phyloP scores from a whole-genome alignment of 2,888 invertebrate species.

The Prosopocoilus inquinatus region DNA sequence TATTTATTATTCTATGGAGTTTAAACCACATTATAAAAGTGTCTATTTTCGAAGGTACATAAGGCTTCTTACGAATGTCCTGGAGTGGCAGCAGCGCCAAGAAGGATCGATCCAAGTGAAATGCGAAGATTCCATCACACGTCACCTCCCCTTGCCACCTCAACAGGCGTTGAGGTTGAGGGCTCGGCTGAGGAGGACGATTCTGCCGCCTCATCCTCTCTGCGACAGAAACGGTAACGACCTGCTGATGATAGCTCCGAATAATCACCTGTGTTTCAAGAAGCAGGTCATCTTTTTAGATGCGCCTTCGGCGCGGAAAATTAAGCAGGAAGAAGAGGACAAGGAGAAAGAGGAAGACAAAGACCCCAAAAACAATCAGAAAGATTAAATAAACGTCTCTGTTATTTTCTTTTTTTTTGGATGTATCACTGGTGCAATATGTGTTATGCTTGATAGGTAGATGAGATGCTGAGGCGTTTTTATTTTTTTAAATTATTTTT shows the following conservation, averaged over 20 bases:
- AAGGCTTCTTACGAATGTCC: conserved; percentile 76
- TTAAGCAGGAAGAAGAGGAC: conserved; percentile 40
- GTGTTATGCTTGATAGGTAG: not conserved
- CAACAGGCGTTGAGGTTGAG: conserved; percentile 39
- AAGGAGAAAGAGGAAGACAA: conserved; percentile 38
- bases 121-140: conserved; percentile 51
- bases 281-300: conserved; percentile 34
- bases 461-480: not conserved
- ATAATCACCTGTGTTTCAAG: conserved; percentile 44
- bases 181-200: conserved; percentile 42
- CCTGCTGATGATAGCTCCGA: conserved; percentile 66
- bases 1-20: too few relatives aligned
- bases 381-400: conserved; percentile 6
- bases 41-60: conserved; percentile 66
- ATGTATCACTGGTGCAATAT: not conserved
- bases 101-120: conserved; percentile 50
- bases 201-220: conserved; percentile 39
- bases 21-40: too few relatives aligned
- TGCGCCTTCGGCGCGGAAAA: conserved; percentile 27
- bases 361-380: conserved; percentile 26
- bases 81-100: conserved; percentile 80
- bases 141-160: conserved; percentile 29
- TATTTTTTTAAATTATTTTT: conserved; percentile 7
- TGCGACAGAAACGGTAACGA: conserved; percentile 66
- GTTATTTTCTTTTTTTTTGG: not conserved